Conservation (phyloP, 2,113 vertebrate genomes). For the Trichechus manatus region DNA sequence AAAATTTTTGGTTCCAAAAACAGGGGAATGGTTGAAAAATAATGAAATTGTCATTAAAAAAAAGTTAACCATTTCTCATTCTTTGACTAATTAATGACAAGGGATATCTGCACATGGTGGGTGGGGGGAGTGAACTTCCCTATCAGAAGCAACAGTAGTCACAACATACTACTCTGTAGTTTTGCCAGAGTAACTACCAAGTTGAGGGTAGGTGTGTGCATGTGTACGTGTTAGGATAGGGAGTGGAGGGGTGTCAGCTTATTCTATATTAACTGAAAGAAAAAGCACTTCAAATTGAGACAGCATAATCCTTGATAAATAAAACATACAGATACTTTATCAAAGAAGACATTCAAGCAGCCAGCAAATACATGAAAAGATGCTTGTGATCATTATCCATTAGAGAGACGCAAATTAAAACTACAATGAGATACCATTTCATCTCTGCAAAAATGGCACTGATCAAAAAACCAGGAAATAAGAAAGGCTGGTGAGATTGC, state of each 20-base stretch:
- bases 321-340: too few species aligned
- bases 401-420: too few species aligned
- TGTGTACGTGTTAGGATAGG: too few species aligned
- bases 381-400: too few species aligned
- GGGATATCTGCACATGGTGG: neutral
- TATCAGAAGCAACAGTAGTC: conserved; percentile 8
- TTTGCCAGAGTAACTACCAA: neutral
- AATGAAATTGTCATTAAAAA: neutral
- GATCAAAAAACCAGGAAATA: too few species aligned
- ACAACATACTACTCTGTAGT: neutral
- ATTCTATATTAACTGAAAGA: neutral
- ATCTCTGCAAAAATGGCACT: too few species aligned
- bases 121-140: neutral
- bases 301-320: neutral
- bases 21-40: neutral
- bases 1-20: neutral
- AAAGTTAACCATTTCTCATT: neutral
- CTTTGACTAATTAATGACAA: neutral
- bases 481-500: too few species aligned
- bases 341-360: too few species aligned
- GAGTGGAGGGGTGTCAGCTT: too few species aligned
- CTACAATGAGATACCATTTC: too few species aligned
- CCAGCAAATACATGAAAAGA: too few species aligned
- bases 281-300: neutral
- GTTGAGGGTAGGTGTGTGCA: too few species aligned